Conservation (phyloP, 2,113 vertebrate genomes). For the Pygoscelis adeliae region DNA sequence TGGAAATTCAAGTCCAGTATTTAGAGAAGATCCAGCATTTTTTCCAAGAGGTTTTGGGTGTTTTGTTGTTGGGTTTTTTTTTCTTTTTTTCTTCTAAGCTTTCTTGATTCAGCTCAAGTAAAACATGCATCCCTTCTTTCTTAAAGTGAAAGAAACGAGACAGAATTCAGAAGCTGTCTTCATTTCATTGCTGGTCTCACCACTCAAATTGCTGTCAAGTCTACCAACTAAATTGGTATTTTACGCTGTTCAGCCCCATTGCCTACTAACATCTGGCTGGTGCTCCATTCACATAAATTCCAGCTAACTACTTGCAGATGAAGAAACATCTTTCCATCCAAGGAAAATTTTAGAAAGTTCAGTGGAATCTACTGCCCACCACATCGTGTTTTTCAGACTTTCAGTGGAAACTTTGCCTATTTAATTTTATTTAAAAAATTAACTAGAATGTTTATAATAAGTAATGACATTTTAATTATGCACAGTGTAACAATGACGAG, state of each 20-base stretch:
- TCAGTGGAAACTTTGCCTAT: constrained; percentile 22
- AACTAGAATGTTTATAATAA: constrained; percentile 29
- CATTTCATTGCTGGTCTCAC: constrained; percentile 34
- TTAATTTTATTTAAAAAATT: constrained; percentile 49
- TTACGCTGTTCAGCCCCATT: constrained; percentile 42
- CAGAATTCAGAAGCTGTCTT: constrained; percentile 23
- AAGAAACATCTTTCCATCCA: constrained; percentile 62
- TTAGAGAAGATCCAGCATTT: neutral
- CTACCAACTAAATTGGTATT: constrained; percentile 50
- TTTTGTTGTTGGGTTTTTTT: neutral
- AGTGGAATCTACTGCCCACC: constrained; percentile 46
- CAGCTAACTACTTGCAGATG: constrained; percentile 59
- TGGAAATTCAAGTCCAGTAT: neutral
- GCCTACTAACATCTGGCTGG: constrained; percentile 56
- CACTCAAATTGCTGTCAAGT: constrained; percentile 31
- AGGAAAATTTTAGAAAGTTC: constrained; percentile 64
- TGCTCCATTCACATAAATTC: constrained; percentile 55
- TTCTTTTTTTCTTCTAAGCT: neutral
- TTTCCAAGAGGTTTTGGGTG: neutral
- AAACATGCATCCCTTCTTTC: neutral
- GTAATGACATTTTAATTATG: constrained; percentile 51
- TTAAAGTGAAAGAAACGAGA: neutral
- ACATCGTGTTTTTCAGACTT: neutral
- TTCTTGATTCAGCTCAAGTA: neutral
- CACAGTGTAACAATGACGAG: constrained; percentile 31